A percentile compares a stretch with the other conserved stretches of the same genome.
phyloP scores from a whole-genome alignment of 2,797 vertebrate species.

The Sebastes jordani region DNA sequence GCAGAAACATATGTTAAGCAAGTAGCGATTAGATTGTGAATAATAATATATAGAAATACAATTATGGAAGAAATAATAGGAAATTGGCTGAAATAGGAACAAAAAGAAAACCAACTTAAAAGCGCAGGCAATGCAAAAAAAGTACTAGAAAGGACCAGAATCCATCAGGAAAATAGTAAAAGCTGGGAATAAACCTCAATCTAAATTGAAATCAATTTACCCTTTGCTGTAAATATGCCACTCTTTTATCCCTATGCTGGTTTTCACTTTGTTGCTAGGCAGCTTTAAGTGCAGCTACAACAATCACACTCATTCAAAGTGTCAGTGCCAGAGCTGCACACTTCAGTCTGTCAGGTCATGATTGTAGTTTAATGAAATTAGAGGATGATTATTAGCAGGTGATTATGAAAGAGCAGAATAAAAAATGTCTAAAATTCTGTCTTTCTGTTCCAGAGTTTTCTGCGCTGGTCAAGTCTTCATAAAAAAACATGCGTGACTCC shows the following conservation, averaged over 20 bases:
- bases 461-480: slow-evolving; percentile 75
- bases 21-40: not conserved
- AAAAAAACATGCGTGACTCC: slow-evolving; percentile 22
- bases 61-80: not conserved
- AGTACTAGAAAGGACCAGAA: not conserved
- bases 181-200: not conserved
- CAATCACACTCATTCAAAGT: not conserved
- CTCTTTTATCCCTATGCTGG: not conserved
- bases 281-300: not conserved
- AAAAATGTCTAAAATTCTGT: not conserved
- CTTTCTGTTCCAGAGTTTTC: slow-evolving; percentile 73
- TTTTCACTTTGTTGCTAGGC: slow-evolving; percentile 1
- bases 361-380: not conserved
- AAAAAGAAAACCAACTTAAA: not conserved
- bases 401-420: not conserved
- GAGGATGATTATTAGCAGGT: not conserved
- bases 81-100: not conserved
- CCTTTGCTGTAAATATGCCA: not conserved
- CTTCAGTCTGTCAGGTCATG: not conserved
- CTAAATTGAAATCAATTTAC: not conserved
- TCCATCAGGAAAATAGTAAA: not conserved
- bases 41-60: too few species aligned
- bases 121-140: not conserved
- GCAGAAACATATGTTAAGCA: not conserved
- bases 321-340: slow-evolving; percentile 21